Evolutionary conservation across 1,140 invertebrate species (phyloP), one percentile per base, ranked within the genome.

Genomic region (Aleiodes sp.): DNA sequence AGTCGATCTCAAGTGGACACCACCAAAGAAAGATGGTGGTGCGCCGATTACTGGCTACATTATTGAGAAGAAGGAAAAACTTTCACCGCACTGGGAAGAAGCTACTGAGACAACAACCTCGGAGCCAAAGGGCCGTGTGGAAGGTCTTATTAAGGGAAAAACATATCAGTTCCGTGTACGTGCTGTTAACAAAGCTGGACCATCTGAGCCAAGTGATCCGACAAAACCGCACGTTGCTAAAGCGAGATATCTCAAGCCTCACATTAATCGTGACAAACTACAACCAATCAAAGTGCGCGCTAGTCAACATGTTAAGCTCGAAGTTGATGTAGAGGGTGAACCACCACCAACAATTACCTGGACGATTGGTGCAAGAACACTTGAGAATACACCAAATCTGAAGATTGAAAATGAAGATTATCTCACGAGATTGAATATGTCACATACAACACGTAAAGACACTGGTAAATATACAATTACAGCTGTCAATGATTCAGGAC

Each of bases 41-140:
- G 96, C 96, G 10, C 95, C 97, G 33, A 98, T 99, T 77, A 94
- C 92, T 41, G 94, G 95, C 43, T 99, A 99, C 79, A 89, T 99
- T 61, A 94, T 99, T 78, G 98, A 99, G 86, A 98, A 97, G 88
- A 98, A 96, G 82, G 96, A 98, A 77, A 97, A 97, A 82, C 94
- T 94, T 71, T 92, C 93, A 2, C 90, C 91, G 6, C 88, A 91
- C 26, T 98, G 96, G 96, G 94, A 95, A 78, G 94, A 97, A 86
- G 92, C 95, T 71, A 88, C 93, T n/a, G 90, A 89, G 41, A 95
- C 94, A 2, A 89, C 89, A 76, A 92, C 91, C n/a, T 89, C 94
- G 4, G 89, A 91, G 70, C 91, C 91, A 67, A 93, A 96, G 82
- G 95, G 92, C 29, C 91, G 91, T 12, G 94, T 97, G 39, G 91